phyloP scores from a whole-genome alignment of 2,888 invertebrate species.

The Aphodius granarius region DNA sequence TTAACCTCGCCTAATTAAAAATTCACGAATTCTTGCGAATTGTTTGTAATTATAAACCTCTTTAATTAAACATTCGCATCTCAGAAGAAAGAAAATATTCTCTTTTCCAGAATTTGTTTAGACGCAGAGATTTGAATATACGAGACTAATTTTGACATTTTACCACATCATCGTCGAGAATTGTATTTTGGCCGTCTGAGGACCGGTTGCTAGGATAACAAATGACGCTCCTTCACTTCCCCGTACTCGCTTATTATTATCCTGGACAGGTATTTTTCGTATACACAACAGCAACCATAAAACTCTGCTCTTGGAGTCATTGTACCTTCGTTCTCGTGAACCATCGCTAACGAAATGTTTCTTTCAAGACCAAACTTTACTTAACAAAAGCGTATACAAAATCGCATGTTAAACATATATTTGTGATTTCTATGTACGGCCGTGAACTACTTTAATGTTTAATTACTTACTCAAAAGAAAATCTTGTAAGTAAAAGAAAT shows the following conservation, averaged over 20 bases:
- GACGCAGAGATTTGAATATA: too few relatives aligned
- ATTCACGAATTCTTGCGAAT: neutral
- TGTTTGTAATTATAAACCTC: neutral
- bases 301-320: neutral
- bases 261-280: neutral
- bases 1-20: neutral
- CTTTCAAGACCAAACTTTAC: neutral
- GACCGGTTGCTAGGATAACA: neutral
- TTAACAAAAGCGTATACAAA: too few relatives aligned
- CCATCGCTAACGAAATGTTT: neutral
- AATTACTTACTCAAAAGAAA: too few relatives aligned
- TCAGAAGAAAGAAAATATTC: too few relatives aligned
- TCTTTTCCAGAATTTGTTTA: too few relatives aligned
- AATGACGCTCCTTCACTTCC: neutral
- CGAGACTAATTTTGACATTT: too few relatives aligned
- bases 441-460: too few relatives aligned
- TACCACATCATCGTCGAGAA: neutral
- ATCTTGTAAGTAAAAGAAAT: neutral
- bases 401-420: too few relatives aligned
- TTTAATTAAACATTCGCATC: too few relatives aligned
- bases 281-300: neutral
- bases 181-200: neutral
- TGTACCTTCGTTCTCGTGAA: neutral
- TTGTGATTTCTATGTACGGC: too few relatives aligned
- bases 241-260: neutral